Conservation (phyloP, 2,797 vertebrate genomes). For the Morus bassanus region DNA sequence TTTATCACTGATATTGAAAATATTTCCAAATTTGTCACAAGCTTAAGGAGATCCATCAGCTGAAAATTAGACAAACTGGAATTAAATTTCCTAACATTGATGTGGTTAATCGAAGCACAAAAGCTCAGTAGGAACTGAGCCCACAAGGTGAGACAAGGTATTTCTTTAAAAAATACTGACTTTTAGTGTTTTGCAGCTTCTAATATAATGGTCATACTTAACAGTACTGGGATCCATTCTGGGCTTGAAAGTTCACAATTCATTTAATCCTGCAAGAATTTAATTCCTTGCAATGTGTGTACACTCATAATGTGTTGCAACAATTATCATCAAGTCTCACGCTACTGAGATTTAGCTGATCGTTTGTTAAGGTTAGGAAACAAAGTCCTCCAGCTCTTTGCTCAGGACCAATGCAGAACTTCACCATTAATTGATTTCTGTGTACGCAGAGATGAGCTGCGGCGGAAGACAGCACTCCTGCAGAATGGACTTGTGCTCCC, state of each 20-base stretch:
- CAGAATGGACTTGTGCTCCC: background rate
- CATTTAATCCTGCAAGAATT: background rate
- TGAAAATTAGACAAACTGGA: background rate
- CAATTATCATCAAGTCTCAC: background rate
- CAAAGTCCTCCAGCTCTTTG: background rate
- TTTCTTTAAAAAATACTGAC: background rate
- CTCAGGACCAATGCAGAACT: background rate
- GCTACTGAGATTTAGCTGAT: background rate
- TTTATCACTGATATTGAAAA: background rate
- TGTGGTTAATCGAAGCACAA: background rate
- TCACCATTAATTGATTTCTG: background rate
- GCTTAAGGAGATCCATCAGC: background rate
- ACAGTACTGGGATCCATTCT: background rate
- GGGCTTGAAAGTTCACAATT: background rate
- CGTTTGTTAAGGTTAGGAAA: background rate
- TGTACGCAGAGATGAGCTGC: background rate
- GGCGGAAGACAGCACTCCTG: background rate
- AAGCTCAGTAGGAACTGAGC: background rate
- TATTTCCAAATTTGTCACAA: background rate
- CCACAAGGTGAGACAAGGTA: background rate
- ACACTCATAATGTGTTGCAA: background rate
- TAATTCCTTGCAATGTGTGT: background rate
- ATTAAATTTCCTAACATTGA: background rate
- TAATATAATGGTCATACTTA: background rate
- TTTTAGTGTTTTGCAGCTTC: background rate